A percentile compares a stretch with the other conserved stretches of the same genome.
These are phyloP conservation scores for Tribolium castaneum DNA, from an alignment of 1,140 invertebrate species.

Conservation along the genomic window DNA sequence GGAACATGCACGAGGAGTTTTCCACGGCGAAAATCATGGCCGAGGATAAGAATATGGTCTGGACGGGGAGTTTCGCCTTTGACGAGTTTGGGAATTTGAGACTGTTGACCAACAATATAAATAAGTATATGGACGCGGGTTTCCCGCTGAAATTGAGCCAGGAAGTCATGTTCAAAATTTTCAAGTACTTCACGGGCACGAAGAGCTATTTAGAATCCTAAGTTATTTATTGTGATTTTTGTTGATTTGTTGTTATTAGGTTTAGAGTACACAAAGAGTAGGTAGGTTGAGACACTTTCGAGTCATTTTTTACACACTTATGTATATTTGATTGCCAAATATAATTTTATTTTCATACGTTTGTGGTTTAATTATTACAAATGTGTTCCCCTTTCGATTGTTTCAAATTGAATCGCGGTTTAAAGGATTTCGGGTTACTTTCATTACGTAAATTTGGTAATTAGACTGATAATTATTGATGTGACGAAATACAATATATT, in stretches of 20 bases:
- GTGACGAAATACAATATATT: too few species aligned
- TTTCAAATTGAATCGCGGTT: not conserved
- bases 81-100: conserved; percentile 72
- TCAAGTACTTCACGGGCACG: conserved; percentile 61
- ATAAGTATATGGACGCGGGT: conserved; percentile 66
- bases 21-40: conserved; percentile 69
- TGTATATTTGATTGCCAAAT: not conserved
- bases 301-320: not conserved
- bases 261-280: not conserved
- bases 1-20: conserved; percentile 68
- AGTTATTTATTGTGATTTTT: not conserved
- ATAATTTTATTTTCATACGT: not conserved
- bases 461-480: not conserved
- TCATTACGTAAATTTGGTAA: not conserved
- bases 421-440: not conserved
- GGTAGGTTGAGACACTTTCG: not conserved
- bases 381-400: not conserved
- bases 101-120: conserved; percentile 73
- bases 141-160: conserved; percentile 42
- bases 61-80: conserved; percentile 76
- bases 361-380: not conserved
- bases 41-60: conserved; percentile 74
- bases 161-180: conserved; percentile 59
- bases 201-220: conserved; percentile 72
- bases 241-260: not conserved